phyloP scores from a whole-genome alignment of 2,113 vertebrate genomes.

The Ceyx margarethae region DNA sequence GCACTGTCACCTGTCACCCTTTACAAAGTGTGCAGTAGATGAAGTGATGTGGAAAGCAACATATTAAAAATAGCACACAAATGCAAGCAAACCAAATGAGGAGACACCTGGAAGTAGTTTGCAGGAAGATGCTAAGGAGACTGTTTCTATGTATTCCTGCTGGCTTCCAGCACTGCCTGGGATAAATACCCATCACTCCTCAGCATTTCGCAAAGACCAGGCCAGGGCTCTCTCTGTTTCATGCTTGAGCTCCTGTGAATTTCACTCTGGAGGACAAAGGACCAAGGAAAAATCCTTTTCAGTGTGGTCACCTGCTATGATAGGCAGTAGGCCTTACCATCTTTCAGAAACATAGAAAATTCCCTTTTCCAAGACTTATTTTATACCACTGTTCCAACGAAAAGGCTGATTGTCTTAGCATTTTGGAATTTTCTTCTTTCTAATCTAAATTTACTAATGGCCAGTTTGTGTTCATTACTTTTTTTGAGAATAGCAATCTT shows the following conservation, averaged over 20 bases:
- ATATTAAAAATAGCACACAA: too few species aligned
- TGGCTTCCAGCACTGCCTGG: background rate
- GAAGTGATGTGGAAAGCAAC: too few species aligned
- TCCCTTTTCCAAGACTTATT: background rate
- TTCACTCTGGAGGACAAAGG: background rate
- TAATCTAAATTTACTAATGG: background rate
- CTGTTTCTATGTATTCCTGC: background rate
- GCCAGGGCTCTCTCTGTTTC: background rate
- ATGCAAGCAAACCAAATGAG: background rate
- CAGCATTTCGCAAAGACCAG: background rate
- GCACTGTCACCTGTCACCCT: too few species aligned
- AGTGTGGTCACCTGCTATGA: background rate
- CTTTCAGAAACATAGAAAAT: background rate
- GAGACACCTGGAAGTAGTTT: background rate
- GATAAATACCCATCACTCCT: background rate
- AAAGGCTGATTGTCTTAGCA: background rate
- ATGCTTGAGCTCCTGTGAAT: background rate
- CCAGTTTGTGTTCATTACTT: background rate
- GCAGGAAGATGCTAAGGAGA: accelerated
- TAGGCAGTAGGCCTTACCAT: background rate
- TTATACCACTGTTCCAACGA: background rate
- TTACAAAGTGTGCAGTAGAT: background rate
- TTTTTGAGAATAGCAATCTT: background rate
- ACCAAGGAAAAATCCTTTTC: background rate
- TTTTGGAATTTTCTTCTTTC: background rate